phyloP scores from a whole-genome alignment of 1,140 invertebrate genomes.

The Antheraea pernyi region DNA sequence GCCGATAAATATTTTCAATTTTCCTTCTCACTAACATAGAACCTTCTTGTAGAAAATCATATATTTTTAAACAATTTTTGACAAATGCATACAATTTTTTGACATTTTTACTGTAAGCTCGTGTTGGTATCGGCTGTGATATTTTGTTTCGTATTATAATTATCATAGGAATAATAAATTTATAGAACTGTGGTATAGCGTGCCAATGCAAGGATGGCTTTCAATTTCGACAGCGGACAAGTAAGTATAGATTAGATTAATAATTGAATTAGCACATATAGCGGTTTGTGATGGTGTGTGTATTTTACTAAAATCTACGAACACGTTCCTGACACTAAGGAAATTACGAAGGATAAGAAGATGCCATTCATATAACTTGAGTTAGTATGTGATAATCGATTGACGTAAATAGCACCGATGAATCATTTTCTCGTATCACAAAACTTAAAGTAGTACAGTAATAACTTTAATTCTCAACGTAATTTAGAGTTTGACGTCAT shows the following conservation, averaged over 20 bases:
- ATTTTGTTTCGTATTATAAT: slow-evolving; percentile 5
- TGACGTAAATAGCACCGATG: no score
- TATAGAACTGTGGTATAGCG: neutral
- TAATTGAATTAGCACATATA: neutral
- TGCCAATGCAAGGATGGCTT: slow-evolving; percentile 47
- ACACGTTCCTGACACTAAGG: neutral
- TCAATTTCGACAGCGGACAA: slow-evolving; percentile 69
- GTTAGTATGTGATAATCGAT: no score
- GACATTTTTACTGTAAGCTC: slow-evolving; percentile 21
- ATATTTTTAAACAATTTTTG: slow-evolving; percentile 39
- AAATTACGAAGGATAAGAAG: neutral
- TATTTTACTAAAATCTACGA: neutral
- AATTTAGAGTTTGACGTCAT: no score
- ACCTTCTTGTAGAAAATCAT: slow-evolving; percentile 18
- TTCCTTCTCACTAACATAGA: slow-evolving; percentile 46
- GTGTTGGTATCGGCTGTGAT: slow-evolving; percentile 9
- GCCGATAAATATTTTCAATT: slow-evolving; percentile 52
- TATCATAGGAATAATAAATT: neutral
- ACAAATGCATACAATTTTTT: slow-evolving; percentile 42
- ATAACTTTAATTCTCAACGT: no score
- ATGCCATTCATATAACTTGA: neutral
- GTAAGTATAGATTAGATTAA: slow-evolving; percentile 34
- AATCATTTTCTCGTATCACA: no score
- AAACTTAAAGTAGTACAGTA: no score
- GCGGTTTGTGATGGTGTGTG: neutral